These are phyloP conservation scores for Drosophila mojavensis DNA, from an alignment of 1,140 invertebrate species.

Conservation along the genomic window DNA sequence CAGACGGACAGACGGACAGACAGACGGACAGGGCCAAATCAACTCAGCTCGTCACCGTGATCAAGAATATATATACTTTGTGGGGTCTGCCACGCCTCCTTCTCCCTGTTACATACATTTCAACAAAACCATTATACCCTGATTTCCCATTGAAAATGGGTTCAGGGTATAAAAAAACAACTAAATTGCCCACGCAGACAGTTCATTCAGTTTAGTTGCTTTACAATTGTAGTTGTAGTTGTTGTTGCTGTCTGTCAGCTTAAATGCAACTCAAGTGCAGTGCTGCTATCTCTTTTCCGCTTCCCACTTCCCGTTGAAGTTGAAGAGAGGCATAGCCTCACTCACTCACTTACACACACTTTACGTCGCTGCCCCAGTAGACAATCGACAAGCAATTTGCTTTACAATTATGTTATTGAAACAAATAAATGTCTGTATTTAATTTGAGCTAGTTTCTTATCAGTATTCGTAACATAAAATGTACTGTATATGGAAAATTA, in stretches of 20 bases:
- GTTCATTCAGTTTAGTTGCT: slow-evolving; percentile 54
- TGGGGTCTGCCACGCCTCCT: too few species aligned
- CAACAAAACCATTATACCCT: too few species aligned
- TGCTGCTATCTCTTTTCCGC: slow-evolving; percentile 20
- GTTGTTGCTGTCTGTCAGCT: slow-evolving; percentile 16
- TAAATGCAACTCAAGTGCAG: slow-evolving; percentile 68
- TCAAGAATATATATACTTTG: too few species aligned
- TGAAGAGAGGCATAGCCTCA: not conserved
- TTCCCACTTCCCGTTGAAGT: not conserved
- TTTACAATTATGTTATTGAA: slow-evolving; percentile 3
- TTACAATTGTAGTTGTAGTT: slow-evolving; percentile 19
- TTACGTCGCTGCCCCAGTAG: not conserved
- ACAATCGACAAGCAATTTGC: not conserved
- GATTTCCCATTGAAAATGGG: too few species aligned
- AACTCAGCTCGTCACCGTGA: too few species aligned
- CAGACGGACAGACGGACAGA: too few species aligned
- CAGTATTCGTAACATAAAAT: not conserved
- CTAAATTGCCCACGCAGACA: slow-evolving; percentile 62
- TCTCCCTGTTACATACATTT: too few species aligned
- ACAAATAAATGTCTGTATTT: slow-evolving; percentile 1
- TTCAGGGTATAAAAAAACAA: slow-evolving; percentile 35
- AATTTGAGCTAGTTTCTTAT: not conserved
- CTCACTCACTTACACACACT: not conserved
- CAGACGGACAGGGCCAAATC: too few species aligned
- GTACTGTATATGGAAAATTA: not conserved